Evolutionary conservation across 35 echinoderm and acorn worm species (phyloP).

Genomic region (Apostichopus japonicus): DNA sequence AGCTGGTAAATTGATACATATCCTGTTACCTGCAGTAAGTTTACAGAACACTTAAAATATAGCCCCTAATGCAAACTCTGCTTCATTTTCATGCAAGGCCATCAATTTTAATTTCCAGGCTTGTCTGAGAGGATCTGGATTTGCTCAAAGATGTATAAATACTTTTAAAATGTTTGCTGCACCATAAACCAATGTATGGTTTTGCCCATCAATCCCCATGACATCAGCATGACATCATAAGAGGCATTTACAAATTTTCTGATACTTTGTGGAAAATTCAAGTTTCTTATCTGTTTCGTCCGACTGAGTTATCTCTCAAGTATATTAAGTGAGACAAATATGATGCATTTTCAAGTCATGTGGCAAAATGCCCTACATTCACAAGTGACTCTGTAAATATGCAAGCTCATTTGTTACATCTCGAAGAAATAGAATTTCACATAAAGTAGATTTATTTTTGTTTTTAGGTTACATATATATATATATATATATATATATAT

Average conservation of each 20-base stretch:
- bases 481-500: too few relatives aligned
- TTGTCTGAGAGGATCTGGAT: slow-evolving; percentile 34
- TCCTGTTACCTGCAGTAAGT: slow-evolving; percentile 52
- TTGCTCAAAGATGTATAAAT: slow-evolving; percentile 54
- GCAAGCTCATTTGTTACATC: background rate
- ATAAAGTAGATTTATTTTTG: slow-evolving; percentile 1
- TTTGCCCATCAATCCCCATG: slow-evolving; percentile 54
- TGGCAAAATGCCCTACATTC: slow-evolving; percentile 20
- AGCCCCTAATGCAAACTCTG: slow-evolving; percentile 56
- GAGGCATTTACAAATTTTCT: slow-evolving; percentile 33
- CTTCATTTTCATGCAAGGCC: slow-evolving; percentile 39
- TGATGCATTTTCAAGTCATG: slow-evolving; percentile 51
- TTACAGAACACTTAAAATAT: slow-evolving; percentile 64
- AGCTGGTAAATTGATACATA: slow-evolving; percentile 53
- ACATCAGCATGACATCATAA: slow-evolving; percentile 55
- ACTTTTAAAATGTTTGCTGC: slow-evolving; percentile 59
- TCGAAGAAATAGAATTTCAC: background rate
- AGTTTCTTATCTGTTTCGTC: slow-evolving; percentile 32
- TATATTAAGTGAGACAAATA: slow-evolving; percentile 53
- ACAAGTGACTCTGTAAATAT: slow-evolving; percentile 48
- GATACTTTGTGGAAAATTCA: slow-evolving; percentile 28
- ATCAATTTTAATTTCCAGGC: slow-evolving; percentile 49
- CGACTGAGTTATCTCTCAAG: slow-evolving; percentile 42
- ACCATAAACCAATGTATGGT: slow-evolving; percentile 55
- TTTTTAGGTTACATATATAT: background rate